phyloP scores from a whole-genome alignment of 2,888 invertebrate genomes.

The Dichetophora obliterata region DNA sequence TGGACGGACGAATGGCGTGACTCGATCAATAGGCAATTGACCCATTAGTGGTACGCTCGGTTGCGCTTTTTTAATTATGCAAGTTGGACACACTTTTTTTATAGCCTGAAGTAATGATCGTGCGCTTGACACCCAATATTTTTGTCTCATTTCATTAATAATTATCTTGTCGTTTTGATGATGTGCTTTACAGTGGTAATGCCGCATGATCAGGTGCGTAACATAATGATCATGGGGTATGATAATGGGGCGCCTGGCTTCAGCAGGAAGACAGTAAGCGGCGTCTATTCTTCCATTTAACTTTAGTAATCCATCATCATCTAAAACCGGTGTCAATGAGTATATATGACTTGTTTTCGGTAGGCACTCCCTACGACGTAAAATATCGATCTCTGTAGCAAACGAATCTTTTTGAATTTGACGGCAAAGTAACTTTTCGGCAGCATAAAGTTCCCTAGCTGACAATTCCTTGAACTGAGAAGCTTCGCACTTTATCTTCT shows the following conservation, averaged over 20 bases:
- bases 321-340: background rate
- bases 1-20: slow-evolving; percentile 20
- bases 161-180: background rate
- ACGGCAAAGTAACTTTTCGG: background rate
- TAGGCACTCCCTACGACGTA: background rate
- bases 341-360: background rate
- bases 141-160: background rate
- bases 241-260: background rate
- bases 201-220: background rate
- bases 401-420: background rate
- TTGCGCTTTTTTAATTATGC: background rate
- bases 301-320: background rate
- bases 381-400: background rate
- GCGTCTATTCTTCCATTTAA: background rate
- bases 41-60: slow-evolving; percentile 40
- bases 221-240: background rate
- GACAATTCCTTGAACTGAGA: background rate
- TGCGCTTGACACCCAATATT: background rate
- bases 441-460: background rate
- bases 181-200: background rate
- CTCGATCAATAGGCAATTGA: slow-evolving; percentile 32
- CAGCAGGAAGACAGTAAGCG: background rate
- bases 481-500: too few relatives aligned
- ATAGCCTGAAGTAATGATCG: background rate
- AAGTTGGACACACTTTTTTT: background rate